Evolutionary conservation across 1,140 invertebrate species (phyloP), one percentile per base, ranked within the genome.

Genomic region (Alviniconcha marisindica): DNA sequence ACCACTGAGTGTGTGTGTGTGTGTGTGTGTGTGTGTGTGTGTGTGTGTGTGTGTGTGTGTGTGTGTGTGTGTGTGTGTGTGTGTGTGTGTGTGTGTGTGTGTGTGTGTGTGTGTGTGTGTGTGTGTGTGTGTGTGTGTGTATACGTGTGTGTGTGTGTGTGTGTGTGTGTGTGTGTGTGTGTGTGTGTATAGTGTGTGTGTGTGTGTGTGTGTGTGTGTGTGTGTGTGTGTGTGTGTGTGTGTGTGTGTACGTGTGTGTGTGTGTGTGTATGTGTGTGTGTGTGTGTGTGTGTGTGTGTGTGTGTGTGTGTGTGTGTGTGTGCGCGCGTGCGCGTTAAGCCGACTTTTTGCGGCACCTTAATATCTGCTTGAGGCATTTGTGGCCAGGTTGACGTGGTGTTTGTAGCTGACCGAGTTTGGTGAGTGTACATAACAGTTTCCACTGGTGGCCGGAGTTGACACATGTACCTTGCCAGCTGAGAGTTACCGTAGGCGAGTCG

Each of bases 241-340:
- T 74, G 38, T 42, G 10, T 14, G 56, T 60, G 56, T 60, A 24
- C 10, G 10, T 60, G 24, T 60, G 56, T 28, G 56, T 60, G 56
- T 51, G 56, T 28, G 56, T 60, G 63, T 28, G 63, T 69, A 31
- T 42, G 38, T 42, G 73, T 76, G 73, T 76, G 73, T 44, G 73
- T 44, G 73, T 44, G 73, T 44, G 73, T 21, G 73, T 44, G 73
- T 21, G 73, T 44, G 36, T 5, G 48, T 76, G 73, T 31, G 73
- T 51, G 48, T 33, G n/a, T 15, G 40, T 42, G 73, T 48, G 56
- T 28, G 56, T 60, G 56, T 21, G 56, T 60, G 56, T 60, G 10
- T 5, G 56, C 24, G 10, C 10, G 56, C n/a, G 56, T 51, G 48
- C 48, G 48, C 21, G 48, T 21, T n/a, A n/a, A n/a, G n/a, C n/a